These are phyloP conservation scores for Elysia chlorotica DNA, from an alignment of 1,140 invertebrate genomes.

Conservation along the genomic window DNA sequence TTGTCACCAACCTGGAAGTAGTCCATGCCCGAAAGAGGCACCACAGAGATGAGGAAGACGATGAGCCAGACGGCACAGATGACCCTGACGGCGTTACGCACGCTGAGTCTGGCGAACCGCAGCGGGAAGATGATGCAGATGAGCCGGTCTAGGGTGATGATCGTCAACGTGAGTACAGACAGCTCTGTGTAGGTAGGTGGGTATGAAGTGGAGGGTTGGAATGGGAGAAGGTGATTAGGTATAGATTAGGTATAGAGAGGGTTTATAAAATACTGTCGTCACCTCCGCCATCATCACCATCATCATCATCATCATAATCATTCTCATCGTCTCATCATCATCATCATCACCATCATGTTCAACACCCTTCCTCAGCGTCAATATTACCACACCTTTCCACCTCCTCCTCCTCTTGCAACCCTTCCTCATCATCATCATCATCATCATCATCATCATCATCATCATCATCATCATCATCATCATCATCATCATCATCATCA, in stretches of 20 bases:
- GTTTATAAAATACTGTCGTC: too few relatives aligned
- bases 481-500: conserved; percentile 2
- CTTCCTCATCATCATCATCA: conserved; percentile 26
- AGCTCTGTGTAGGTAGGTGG: too few relatives aligned
- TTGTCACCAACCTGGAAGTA: conserved; percentile 56
- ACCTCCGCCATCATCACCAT: too few relatives aligned
- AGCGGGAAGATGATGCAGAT: conserved; percentile 68
- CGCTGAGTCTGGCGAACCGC: conserved; percentile 56
- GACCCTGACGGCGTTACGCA: conserved; percentile 60
- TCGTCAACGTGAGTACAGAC: conserved; percentile 66
- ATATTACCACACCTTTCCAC: neutral
- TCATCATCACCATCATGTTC: too few relatives aligned
- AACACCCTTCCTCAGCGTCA: too few relatives aligned
- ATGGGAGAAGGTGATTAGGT: too few relatives aligned
- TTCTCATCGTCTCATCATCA: too few relatives aligned
- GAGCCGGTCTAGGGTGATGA: conserved; percentile 68
- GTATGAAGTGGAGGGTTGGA: too few relatives aligned
- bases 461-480: conserved; percentile 30
- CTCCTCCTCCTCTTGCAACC: conserved; percentile 1
- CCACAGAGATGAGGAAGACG: conserved; percentile 61
- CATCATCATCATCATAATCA: too few relatives aligned
- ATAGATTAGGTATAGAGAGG: too few relatives aligned
- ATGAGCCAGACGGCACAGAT: conserved; percentile 64
- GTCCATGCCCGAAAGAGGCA: conserved; percentile 62
- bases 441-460: conserved; percentile 28